phyloP scores from a whole-genome alignment of 2,797 vertebrate genomes.

The Steatocranus sp. region DNA sequence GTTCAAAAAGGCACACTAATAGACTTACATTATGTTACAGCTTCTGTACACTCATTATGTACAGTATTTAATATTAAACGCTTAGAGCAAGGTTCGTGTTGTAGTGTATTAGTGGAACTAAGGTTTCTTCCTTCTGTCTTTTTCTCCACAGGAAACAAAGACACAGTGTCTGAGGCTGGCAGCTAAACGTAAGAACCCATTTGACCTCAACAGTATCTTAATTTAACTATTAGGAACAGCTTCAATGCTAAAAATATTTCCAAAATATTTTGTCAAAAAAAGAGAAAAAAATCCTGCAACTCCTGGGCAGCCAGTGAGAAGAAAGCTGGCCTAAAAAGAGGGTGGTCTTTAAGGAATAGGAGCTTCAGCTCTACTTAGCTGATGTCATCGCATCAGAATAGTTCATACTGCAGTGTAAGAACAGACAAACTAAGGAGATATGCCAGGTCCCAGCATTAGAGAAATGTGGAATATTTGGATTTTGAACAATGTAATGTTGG shows the following conservation, averaged over 20 bases:
- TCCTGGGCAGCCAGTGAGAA: background rate
- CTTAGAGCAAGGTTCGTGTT: background rate
- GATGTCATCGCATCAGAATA: background rate
- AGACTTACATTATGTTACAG: background rate
- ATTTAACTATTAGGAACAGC: background rate
- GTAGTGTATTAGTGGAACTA: background rate
- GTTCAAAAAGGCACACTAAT: background rate
- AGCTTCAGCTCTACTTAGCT: background rate
- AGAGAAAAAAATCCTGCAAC: background rate
- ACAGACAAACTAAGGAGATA: background rate
- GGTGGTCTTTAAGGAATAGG: background rate
- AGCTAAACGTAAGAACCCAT: slow-evolving; percentile 90
- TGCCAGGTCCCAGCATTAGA: background rate
- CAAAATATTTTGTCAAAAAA: background rate
- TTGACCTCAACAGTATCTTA: background rate
- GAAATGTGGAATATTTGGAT: background rate
- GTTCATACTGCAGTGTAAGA: background rate
- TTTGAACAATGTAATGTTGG: background rate
- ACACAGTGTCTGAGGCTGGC: slow-evolving; percentile 96
- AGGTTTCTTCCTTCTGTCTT: slow-evolving; percentile 20
- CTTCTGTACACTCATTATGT: background rate
- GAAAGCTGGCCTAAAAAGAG: background rate
- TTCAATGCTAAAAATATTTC: background rate
- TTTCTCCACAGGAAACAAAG: slow-evolving; percentile 89
- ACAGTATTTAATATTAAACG: background rate